Evolutionary conservation across 1,140 invertebrate genomes (phyloP).

Genomic region (Eurosta solidaginis): DNA sequence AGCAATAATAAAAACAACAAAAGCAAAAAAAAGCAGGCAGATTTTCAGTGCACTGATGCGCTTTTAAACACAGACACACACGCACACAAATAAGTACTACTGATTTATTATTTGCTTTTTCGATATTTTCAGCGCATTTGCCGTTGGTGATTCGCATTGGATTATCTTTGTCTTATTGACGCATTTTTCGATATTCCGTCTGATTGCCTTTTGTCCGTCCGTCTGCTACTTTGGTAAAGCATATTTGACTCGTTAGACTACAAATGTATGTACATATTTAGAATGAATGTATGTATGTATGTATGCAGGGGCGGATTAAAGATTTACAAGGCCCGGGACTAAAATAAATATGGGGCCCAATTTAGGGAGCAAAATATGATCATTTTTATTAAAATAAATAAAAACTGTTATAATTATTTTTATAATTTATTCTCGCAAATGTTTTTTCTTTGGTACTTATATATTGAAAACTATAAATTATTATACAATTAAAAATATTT

Average conservation of each 20-base stretch:
- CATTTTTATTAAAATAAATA: too few relatives aligned
- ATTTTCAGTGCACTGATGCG: neutral
- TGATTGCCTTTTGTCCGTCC: neutral
- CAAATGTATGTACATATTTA: neutral
- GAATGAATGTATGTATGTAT: too few relatives aligned
- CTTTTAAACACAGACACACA: neutral
- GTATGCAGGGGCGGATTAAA: too few relatives aligned
- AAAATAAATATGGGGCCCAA: too few relatives aligned
- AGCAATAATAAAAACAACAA: neutral
- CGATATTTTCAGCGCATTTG: neutral
- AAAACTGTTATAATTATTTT: too few relatives aligned
- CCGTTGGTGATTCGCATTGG: slow-evolving; percentile 1
- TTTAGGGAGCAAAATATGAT: too few relatives aligned
- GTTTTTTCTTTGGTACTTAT: too few relatives aligned
- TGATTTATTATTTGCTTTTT: neutral
- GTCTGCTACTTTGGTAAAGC: neutral
- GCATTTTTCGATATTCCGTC: slow-evolving; percentile 1
- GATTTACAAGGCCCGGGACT: too few relatives aligned
- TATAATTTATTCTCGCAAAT: too few relatives aligned
- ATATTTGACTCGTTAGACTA: neutral
- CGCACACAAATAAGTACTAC: neutral
- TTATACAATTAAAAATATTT: too few relatives aligned
- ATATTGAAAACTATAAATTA: too few relatives aligned
- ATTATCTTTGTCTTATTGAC: slow-evolving; percentile 3
- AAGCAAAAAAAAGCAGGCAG: neutral